phyloP scores from a whole-genome alignment of 2,888 invertebrate species.

The Oxytorus armatus region DNA sequence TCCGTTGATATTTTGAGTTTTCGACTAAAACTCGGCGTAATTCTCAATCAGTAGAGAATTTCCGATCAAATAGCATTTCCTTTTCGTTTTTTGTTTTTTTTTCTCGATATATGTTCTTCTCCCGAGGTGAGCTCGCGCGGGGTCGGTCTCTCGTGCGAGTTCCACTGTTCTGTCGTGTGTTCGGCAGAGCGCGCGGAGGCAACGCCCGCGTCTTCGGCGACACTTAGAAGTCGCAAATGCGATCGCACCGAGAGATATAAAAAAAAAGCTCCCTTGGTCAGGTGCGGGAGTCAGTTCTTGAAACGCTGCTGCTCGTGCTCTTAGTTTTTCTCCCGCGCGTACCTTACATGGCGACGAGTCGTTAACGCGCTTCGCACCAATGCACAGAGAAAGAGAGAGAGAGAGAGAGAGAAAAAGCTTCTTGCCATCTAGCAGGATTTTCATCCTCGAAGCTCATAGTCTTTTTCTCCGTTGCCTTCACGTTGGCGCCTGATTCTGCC shows the following conservation, averaged over 20 bases:
- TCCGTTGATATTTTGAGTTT: no score
- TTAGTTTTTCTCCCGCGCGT: slow-evolving; percentile 22
- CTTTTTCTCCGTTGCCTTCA: slow-evolving; percentile 42
- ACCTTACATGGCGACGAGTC: slow-evolving; percentile 58
- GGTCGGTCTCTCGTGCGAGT: slow-evolving; percentile 30
- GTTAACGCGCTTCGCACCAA: slow-evolving; percentile 59
- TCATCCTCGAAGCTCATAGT: slow-evolving; percentile 37
- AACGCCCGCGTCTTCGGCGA: slow-evolving; percentile 45
- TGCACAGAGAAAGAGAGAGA: no score
- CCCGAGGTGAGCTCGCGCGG: slow-evolving; percentile 19
- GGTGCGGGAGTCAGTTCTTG: slow-evolving; percentile 56
- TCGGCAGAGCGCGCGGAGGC: slow-evolving; percentile 7
- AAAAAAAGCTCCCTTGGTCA: slow-evolving; percentile 24
- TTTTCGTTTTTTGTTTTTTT: neutral
- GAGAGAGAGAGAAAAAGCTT: no score
- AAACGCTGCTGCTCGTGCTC: slow-evolving; percentile 1
- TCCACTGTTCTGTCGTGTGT: slow-evolving; percentile 54
- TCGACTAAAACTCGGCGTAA: no score
- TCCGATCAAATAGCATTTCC: no score
- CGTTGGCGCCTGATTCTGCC: slow-evolving; percentile 55
- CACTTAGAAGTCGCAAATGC: slow-evolving; percentile 55
- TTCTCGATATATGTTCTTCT: neutral
- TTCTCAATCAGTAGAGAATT: no score
- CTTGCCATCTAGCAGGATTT: slow-evolving; percentile 48
- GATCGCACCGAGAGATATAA: slow-evolving; percentile 25